These are phyloP conservation scores for Sebastes trivittatus DNA, from an alignment of 2,797 vertebrate species.

Conservation along the genomic window DNA sequence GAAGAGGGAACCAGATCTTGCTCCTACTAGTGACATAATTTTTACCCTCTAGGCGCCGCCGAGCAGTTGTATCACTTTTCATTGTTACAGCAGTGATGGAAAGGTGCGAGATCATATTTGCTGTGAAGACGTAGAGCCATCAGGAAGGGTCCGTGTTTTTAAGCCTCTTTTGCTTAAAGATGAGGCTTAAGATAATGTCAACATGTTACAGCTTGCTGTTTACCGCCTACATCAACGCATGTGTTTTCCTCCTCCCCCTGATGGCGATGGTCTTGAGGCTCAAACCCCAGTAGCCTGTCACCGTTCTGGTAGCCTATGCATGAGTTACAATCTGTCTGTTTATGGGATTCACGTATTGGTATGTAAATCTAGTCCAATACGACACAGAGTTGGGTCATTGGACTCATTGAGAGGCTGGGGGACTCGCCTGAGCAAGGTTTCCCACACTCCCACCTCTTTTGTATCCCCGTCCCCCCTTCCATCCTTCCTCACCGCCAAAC, in stretches of 20 bases:
- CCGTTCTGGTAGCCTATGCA: constrained; percentile 5
- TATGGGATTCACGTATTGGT: constrained; percentile 70
- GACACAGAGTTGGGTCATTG: constrained; percentile 54
- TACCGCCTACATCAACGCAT: background rate
- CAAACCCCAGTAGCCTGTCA: background rate
- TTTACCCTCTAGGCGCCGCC: background rate
- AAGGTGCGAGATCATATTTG: constrained; percentile 26
- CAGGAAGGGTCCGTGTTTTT: background rate
- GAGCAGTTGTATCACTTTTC: background rate
- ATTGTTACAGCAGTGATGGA: background rate
- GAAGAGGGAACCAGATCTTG: constrained; percentile 4
- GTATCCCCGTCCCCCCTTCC: constrained; percentile 30
- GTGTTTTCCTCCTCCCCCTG: background rate
- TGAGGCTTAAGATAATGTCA: background rate
- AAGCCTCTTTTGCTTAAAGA: background rate
- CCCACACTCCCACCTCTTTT: constrained; percentile 72
- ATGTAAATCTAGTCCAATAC: constrained; percentile 76
- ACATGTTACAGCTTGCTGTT: constrained; percentile 5
- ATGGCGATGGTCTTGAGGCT: constrained; percentile 12
- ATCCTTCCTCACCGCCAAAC: constrained; percentile 54
- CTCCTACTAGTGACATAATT: background rate
- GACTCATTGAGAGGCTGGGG: constrained; percentile 67
- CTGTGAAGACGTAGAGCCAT: background rate
- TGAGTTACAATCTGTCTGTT: constrained; percentile 55
- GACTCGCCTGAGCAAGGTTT: constrained; percentile 66